Percentiles rank a stretch among this genome's conserved stretches.
phyloP scores from a whole-genome alignment of 2,888 invertebrate species.

The Mimas tiliae region DNA sequence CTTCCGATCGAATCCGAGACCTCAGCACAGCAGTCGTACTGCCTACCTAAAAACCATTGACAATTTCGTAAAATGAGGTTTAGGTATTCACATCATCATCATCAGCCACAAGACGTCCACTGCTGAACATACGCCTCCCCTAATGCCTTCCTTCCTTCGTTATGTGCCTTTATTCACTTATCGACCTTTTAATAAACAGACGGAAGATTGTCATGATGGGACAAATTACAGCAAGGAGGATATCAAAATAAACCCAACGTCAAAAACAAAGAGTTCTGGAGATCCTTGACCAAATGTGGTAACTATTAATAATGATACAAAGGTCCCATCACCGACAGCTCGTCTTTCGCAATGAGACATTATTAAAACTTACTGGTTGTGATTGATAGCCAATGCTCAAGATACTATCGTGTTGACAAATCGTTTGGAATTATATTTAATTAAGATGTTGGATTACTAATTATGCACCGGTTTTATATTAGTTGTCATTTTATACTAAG shows the following conservation, averaged over 20 bases:
- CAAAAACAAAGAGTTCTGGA: constrained; percentile 1
- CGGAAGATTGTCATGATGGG: not conserved
- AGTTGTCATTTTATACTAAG: no score
- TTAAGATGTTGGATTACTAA: not conserved
- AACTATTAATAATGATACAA: constrained; percentile 8
- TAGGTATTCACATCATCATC: no score
- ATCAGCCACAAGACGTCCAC: no score
- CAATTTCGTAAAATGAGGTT: no score
- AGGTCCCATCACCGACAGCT: constrained; percentile 3
- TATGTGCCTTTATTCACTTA: no score
- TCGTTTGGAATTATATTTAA: not conserved
- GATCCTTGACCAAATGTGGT: constrained; percentile 3
- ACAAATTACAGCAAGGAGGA: not conserved
- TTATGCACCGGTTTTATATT: not conserved
- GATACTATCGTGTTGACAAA: constrained; percentile 5
- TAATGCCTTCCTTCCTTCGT: no score
- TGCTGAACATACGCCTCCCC: no score
- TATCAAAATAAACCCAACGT: not conserved
- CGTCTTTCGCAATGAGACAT: constrained; percentile 4
- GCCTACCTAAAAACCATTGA: no score
- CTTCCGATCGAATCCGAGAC: no score
- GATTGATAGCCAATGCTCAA: not conserved
- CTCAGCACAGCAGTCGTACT: no score
- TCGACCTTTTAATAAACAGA: no score
- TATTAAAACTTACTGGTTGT: not conserved